phyloP scores from a whole-genome alignment of 2,888 invertebrate genomes.

The Diadegma fenestrale region DNA sequence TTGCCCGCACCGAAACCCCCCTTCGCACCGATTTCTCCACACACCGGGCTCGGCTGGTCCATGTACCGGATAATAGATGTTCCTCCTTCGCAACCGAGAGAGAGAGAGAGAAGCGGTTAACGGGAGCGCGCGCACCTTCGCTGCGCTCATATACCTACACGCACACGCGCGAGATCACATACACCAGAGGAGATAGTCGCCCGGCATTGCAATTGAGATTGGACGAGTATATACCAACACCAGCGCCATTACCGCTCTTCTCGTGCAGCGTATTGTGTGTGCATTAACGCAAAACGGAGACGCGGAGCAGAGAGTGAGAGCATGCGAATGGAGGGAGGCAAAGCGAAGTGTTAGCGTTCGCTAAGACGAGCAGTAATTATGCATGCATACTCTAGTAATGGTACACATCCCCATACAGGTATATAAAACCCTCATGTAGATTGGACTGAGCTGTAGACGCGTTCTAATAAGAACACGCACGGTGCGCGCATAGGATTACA shows the following conservation, averaged over 20 bases:
- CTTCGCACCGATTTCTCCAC: constrained; percentile 72
- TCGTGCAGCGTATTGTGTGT: constrained; percentile 59
- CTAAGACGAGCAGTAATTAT: constrained; percentile 44
- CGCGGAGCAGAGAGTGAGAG: neutral
- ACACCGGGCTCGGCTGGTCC: constrained; percentile 69
- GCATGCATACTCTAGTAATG: constrained; percentile 44
- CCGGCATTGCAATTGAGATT: constrained; percentile 52
- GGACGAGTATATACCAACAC: constrained; percentile 59
- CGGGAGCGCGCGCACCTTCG: constrained; percentile 68
- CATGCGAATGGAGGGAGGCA: neutral
- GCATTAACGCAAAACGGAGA: constrained; percentile 58
- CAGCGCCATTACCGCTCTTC: constrained; percentile 57
- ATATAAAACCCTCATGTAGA: constrained; percentile 6
- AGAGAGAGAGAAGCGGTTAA: constrained; percentile 67
- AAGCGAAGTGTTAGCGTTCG: constrained; percentile 49
- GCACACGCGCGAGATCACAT: constrained; percentile 48
- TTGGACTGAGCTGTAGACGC: constrained; percentile 12
- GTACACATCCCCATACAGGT: constrained; percentile 22
- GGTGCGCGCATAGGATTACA: constrained; percentile 47
- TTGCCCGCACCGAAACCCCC: constrained; percentile 80
- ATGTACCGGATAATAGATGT: constrained; percentile 84
- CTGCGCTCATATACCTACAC: constrained; percentile 38
- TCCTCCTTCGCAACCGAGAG: constrained; percentile 81
- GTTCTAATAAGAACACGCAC: constrained; percentile 43
- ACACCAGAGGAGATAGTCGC: constrained; percentile 35